Percentiles rank a stretch among this genome's conserved stretches.
These are phyloP conservation scores for Mnemiopsis leidyi DNA, from an alignment of 37 sponge, comb jelly and placozoan species.

Conservation along the genomic window DNA sequence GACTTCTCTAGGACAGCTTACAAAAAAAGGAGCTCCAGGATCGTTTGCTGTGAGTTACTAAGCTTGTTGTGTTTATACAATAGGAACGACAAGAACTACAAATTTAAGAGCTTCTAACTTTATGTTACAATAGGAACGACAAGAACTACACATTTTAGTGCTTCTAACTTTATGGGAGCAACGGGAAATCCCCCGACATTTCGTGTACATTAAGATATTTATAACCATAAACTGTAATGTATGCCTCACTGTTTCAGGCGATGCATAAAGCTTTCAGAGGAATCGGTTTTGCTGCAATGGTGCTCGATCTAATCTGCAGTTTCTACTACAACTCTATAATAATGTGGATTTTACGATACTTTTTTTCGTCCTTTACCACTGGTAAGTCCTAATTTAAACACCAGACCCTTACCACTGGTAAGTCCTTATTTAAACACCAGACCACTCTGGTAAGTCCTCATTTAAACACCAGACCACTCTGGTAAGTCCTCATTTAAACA, in stretches of 20 bases:
- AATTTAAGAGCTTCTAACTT: too few relatives aligned
- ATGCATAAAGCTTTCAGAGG: conserved; percentile 78
- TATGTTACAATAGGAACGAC: too few relatives aligned
- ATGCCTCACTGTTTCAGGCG: too few relatives aligned
- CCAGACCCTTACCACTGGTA: conserved; percentile 71
- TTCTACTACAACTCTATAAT: conserved; percentile 94
- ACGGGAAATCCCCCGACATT: too few relatives aligned
- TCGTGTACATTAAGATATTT: too few relatives aligned
- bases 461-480: background rate
- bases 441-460: background rate
- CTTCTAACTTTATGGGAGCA: too few relatives aligned
- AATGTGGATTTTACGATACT: conserved; percentile 84
- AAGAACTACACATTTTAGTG: too few relatives aligned
- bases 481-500: too few relatives aligned
- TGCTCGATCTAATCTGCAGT: conserved; percentile 73
- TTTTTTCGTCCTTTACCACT: conserved; percentile 81
- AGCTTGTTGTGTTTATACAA: too few relatives aligned
- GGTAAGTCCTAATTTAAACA: background rate
- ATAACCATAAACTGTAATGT: too few relatives aligned
- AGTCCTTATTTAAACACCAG: background rate
- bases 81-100: too few relatives aligned
- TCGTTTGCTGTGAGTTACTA: conserved; percentile 32
- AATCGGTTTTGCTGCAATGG: conserved; percentile 78
- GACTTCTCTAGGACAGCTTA: conserved; percentile 18
- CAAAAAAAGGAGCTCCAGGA: conserved; percentile 27